These are phyloP conservation scores for Diphyllodes magnificus DNA, from an alignment of 2,113 vertebrate species.

Conservation along the genomic window DNA sequence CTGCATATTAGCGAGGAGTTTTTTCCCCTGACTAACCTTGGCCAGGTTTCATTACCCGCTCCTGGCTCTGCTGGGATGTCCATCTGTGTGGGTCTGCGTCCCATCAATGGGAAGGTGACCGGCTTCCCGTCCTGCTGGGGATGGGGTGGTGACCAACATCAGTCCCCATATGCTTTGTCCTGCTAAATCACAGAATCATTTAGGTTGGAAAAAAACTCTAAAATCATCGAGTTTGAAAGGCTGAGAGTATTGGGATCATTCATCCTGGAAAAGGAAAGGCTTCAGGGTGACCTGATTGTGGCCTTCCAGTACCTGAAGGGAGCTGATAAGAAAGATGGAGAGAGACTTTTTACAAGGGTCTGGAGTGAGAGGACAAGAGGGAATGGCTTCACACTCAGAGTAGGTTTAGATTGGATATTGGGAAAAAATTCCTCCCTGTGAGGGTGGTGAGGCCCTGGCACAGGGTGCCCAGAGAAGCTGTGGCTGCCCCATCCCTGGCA, in stretches of 20 bases:
- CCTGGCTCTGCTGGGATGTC: not conserved
- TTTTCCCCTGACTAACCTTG: constrained; percentile 51
- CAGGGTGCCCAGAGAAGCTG: not conserved
- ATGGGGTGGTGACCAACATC: not conserved
- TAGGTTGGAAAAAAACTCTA: not conserved
- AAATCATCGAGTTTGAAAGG: not conserved
- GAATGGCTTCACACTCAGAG: not conserved
- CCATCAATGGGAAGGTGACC: fast-evolving
- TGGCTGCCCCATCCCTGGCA: not conserved
- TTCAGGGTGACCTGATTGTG: not conserved
- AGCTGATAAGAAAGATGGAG: not conserved
- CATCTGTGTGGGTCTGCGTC: not conserved
- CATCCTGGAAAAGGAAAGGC: not conserved
- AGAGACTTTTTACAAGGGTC: not conserved
- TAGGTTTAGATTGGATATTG: not conserved
- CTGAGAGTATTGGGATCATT: not conserved
- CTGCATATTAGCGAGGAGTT: constrained; percentile 48
- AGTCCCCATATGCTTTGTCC: not conserved
- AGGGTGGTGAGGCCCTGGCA: not conserved
- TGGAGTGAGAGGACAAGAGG: not conserved
- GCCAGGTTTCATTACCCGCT: not conserved
- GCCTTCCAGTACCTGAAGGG: not conserved
- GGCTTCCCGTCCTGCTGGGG: not conserved
- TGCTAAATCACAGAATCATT: not conserved
- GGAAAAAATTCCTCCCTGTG: not conserved